A percentile compares a stretch with the other conserved stretches of the same genome.
Conservation (phyloP, 2,888 invertebrate species). For the Chorisops tibialis region DNA sequence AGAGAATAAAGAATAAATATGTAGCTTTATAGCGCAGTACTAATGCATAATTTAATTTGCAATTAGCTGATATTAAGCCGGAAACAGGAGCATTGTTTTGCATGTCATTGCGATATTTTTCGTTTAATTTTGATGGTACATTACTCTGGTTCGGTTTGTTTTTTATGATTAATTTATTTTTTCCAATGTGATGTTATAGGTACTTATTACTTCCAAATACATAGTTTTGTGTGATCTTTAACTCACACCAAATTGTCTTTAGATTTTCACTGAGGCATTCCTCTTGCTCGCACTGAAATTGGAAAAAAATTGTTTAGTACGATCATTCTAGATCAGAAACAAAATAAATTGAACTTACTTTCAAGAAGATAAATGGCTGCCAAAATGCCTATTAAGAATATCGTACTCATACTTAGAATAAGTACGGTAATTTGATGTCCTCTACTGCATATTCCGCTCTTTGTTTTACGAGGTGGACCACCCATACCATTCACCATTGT, state of each 20-base stretch:
- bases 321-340: neutral
- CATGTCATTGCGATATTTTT: too few species aligned
- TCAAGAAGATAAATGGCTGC: constrained; percentile 80
- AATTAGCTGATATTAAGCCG: too few species aligned
- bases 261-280: constrained; percentile 50
- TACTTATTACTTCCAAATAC: too few species aligned
- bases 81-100: too few species aligned
- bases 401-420: constrained; percentile 76
- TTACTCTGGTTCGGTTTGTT: too few species aligned
- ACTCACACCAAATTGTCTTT: too few species aligned
- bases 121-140: too few species aligned
- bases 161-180: too few species aligned
- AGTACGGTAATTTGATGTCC: constrained; percentile 77
- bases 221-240: too few species aligned
- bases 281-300: constrained; percentile 57
- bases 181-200: too few species aligned
- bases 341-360: constrained; percentile 60
- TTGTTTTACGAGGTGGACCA: constrained; percentile 59
- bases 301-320: constrained; percentile 29
- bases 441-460: constrained; percentile 70
- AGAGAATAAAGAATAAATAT: constrained; percentile 10
- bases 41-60: too few species aligned
- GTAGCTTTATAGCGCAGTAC: neutral
- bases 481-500: constrained; percentile 78
- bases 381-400: constrained; percentile 76